Base-by-base conservation (phyloP, 2,797 vertebrate genomes). In the Pseudocheirus occidentalis region DNA sequence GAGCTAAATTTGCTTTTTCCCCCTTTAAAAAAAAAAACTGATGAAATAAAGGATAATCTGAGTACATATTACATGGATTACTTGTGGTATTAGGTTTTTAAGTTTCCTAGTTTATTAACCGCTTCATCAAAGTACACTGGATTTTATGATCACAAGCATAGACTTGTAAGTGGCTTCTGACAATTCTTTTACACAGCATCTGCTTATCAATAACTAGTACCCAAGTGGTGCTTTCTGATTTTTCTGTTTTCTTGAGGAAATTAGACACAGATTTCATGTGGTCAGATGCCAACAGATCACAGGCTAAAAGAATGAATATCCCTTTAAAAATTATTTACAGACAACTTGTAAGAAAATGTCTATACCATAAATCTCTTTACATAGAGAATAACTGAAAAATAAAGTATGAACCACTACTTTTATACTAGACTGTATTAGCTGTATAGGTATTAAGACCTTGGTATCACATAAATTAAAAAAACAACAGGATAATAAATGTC, bases 51-150 rank as follows among this genome's bases (percentile, higher is more conserved):
- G 46, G 55, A 66, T 14, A 94, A 91, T 93, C 16, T 94, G 3
- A 66, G 66, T 81, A 81, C 50, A 95, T n/a, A 18, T 87, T 92
- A 94, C 50, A 27, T 40, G n/a, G n/a, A 95, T 27, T 27, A 92
- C 28, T 96, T 96, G 96, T 24, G 91, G 94, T 7, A 91, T 28
- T 91, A 90, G 14, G 18, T 4, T 81, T 90, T 93, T 96, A 34
- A 95, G 91, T 95, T 95, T 24, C 91, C 66, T 62, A 11, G 46
- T 92, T 95, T 93, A 93, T 40, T 52, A 97, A 96, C 91, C 92
- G 34, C 50, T 62, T 90, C 92, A 93, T 52, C 55, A 58, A 95
- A 93, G 34, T 93, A n/a, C 58, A 92, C 93, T 7, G 94, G 55
- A 96, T 92, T 90, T n/a, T 46, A 93, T 94, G 16, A 94, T 97